Evolutionary conservation across 2,113 vertebrate genomes (phyloP).

Genomic region (Coryphaenoides rupestris): DNA sequence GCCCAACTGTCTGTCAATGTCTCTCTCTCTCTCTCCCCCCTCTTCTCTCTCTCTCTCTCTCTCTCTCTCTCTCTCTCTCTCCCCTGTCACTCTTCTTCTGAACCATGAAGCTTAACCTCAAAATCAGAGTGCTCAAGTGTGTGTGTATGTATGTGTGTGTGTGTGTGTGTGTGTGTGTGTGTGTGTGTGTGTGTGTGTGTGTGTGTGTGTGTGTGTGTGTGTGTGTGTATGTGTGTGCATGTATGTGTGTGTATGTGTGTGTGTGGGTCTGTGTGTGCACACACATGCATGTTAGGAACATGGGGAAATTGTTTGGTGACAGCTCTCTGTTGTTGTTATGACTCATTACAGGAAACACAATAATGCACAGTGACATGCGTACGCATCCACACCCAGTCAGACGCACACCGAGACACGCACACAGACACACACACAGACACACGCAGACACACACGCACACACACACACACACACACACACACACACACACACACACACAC

Average conservation of each 20-base stretch:
- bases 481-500: neutral
- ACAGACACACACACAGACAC: neutral
- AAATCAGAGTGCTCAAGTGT: conserved; percentile 21
- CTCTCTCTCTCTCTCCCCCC: conserved; percentile 10
- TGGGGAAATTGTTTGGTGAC: conserved; percentile 18
- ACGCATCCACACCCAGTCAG: conserved; percentile 2
- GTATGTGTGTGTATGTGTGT: neutral
- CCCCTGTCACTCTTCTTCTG: neutral
- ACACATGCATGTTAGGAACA: conserved; percentile 4
- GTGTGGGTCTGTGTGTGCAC: too few relatives aligned
- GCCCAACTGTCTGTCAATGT: conserved; percentile 23
- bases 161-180: neutral
- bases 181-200: conserved; percentile 3
- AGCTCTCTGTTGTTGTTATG: conserved; percentile 30
- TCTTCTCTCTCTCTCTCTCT: neutral
- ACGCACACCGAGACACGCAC: neutral
- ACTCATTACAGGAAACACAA: conserved; percentile 24
- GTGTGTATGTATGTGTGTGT: neutral
- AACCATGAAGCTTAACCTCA: conserved; percentile 19
- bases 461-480: conserved; percentile 1
- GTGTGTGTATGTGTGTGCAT: conserved; percentile 3
- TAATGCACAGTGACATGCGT: conserved; percentile 5
- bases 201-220: conserved; percentile 39
- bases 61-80: conserved; percentile 5
- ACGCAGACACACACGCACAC: neutral